phyloP scores from a whole-genome alignment of 2,797 vertebrate genomes.

The Squalus acanthias region DNA sequence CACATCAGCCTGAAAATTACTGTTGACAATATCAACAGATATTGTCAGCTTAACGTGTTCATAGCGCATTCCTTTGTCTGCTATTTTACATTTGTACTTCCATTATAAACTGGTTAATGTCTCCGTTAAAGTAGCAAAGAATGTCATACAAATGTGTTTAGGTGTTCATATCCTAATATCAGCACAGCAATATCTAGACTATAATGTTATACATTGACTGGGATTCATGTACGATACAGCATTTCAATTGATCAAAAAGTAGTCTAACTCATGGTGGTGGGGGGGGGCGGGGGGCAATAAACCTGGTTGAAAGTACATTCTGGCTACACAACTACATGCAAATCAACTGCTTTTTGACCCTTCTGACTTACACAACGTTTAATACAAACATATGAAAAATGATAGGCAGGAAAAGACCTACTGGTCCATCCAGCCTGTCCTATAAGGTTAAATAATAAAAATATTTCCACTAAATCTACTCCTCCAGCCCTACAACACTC shows the following conservation, averaged over 20 bases:
- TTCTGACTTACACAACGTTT: background rate
- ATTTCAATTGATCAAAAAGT: background rate
- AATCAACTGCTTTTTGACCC: background rate
- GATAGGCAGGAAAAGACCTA: background rate
- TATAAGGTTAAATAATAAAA: background rate
- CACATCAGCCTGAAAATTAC: background rate
- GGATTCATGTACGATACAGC: background rate
- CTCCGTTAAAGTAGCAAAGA: background rate
- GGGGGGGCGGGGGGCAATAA: background rate
- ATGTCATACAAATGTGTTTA: background rate
- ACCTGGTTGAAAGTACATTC: background rate
- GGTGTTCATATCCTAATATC: background rate
- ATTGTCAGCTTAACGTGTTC: background rate
- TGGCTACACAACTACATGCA: background rate
- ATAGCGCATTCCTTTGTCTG: background rate
- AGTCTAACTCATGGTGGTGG: too few relatives aligned
- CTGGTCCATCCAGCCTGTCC: background rate
- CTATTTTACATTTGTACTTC: background rate
- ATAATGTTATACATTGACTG: background rate
- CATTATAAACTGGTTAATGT: background rate
- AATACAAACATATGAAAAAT: background rate
- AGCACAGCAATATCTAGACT: background rate
- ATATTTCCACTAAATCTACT: background rate
- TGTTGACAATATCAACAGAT: background rate
- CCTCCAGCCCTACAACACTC: background rate